Conservation (phyloP, 2,888 invertebrate species). For the Syritta pipiens region DNA sequence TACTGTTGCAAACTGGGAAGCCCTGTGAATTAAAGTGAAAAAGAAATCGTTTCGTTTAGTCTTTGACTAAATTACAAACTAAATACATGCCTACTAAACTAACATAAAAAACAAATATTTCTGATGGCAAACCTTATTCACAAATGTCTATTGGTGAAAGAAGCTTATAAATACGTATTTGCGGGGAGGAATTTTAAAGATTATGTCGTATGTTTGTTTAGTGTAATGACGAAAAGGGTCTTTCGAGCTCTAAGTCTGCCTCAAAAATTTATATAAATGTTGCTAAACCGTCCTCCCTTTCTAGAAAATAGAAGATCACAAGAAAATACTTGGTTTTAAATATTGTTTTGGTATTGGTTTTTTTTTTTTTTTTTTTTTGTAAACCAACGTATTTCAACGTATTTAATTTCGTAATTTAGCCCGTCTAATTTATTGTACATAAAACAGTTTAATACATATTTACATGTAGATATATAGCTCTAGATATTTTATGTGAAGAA, state of each 20-base stretch:
- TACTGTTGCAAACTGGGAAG: conserved; percentile 92
- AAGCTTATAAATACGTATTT: conserved; percentile 49
- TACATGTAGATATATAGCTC: too few relatives aligned
- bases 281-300: conserved; percentile 76
- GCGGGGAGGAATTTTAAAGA: conserved; percentile 41
- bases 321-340: conserved; percentile 33
- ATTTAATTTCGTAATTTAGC: too few relatives aligned
- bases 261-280: conserved; percentile 76
- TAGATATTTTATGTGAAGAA: conserved; percentile 14
- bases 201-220: conserved; percentile 41
- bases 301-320: conserved; percentile 72
- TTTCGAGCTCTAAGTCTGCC: conserved; percentile 46
- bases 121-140: conserved; percentile 57
- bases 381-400: conserved; percentile 24
- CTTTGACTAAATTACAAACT: conserved; percentile 57
- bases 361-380: conserved; percentile 33
- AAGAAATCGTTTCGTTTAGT: too few relatives aligned
- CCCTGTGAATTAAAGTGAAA: conserved; percentile 81
- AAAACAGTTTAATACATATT: too few relatives aligned
- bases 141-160: conserved; percentile 43
- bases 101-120: conserved; percentile 5
- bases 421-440: too few relatives aligned
- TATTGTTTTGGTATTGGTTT: too few relatives aligned
- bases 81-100: background rate
- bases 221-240: conserved; percentile 46